A percentile compares a stretch with the other conserved stretches of the same genome.
These are phyloP conservation scores for Lithosia quadra DNA, from an alignment of 2,888 invertebrate genomes.

Conservation along the genomic window DNA sequence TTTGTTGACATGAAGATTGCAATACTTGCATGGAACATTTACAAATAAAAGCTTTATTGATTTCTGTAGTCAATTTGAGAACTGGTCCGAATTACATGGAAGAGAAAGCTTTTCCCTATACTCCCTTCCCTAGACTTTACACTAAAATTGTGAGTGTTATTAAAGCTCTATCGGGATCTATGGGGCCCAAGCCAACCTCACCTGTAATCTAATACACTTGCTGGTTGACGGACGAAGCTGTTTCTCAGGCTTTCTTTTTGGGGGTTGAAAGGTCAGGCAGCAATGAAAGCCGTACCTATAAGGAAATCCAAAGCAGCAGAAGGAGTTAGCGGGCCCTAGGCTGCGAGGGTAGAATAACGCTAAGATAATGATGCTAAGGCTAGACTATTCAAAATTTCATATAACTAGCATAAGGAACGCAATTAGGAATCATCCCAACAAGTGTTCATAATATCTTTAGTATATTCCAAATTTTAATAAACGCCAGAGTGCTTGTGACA, in stretches of 20 bases:
- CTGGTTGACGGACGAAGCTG: too few species aligned
- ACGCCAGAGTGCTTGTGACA: background rate
- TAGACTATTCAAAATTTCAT: too few species aligned
- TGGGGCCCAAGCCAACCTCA: background rate
- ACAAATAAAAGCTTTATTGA: background rate
- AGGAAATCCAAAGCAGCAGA: too few species aligned
- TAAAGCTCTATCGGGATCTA: background rate
- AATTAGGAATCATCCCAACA: background rate
- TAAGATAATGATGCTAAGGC: background rate
- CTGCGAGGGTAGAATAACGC: background rate
- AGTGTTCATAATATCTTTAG: background rate
- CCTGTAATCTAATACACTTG: too few species aligned
- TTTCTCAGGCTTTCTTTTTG: too few species aligned
- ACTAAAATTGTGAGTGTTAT: background rate
- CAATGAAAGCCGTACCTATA: too few species aligned
- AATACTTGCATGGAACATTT: background rate
- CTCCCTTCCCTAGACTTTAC: too few species aligned
- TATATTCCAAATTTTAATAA: background rate
- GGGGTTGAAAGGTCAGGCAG: too few species aligned
- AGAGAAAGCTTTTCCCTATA: background rate
- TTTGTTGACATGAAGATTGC: background rate
- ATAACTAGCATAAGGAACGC: too few species aligned
- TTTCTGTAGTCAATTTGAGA: background rate
- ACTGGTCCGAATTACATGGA: background rate
- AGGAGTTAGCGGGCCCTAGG: too few species aligned